Percentiles rank a stretch among this genome's conserved stretches.
Evolutionary conservation across 2,888 invertebrate genomes (phyloP).

Genomic region (Acrobeloides nanus): DNA sequence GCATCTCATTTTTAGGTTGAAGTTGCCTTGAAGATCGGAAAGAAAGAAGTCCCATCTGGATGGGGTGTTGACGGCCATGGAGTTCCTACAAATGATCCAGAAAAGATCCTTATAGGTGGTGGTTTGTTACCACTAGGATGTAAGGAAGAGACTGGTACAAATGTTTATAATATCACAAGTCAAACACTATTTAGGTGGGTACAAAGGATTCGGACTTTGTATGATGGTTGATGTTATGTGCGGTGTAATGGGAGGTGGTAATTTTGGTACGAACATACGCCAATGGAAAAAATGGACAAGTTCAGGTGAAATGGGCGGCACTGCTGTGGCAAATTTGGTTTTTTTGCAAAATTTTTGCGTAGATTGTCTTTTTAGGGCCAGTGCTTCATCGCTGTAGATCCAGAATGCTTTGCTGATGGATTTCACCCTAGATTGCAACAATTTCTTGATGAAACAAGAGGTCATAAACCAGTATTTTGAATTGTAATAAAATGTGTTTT

Average conservation of each 20-base stretch:
- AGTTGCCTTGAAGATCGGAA: slow-evolving; percentile 70
- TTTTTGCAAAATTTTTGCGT: too few species aligned
- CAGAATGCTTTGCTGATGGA: slow-evolving; percentile 51
- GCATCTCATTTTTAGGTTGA: slow-evolving; percentile 66
- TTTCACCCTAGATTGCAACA: slow-evolving; percentile 43
- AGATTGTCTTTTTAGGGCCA: slow-evolving; percentile 44
- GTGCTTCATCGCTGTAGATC: slow-evolving; percentile 53
- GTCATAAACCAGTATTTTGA: slow-evolving; percentile 33
- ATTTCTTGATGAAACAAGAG: slow-evolving; percentile 47
- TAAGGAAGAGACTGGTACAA: slow-evolving; percentile 54
- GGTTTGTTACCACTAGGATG: slow-evolving; percentile 58
- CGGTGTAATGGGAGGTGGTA: slow-evolving; percentile 67
- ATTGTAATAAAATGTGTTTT: too few species aligned
- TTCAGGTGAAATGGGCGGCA: slow-evolving; percentile 60
- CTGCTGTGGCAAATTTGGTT: too few species aligned
- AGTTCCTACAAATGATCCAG: slow-evolving; percentile 54
- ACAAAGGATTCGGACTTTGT: slow-evolving; percentile 79
- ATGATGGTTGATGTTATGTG: slow-evolving; percentile 75
- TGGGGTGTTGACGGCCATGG: slow-evolving; percentile 74
- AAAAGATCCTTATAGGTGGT: slow-evolving; percentile 42
- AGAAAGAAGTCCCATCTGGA: slow-evolving; percentile 67
- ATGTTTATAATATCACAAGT: too few species aligned
- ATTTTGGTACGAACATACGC: slow-evolving; percentile 71
- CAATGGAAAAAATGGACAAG: slow-evolving; percentile 67
- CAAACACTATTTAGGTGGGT: slow-evolving; percentile 62